Base-by-base conservation (phyloP, 2,888 invertebrate genomes). In the Eupithecia pulchellata region DNA sequence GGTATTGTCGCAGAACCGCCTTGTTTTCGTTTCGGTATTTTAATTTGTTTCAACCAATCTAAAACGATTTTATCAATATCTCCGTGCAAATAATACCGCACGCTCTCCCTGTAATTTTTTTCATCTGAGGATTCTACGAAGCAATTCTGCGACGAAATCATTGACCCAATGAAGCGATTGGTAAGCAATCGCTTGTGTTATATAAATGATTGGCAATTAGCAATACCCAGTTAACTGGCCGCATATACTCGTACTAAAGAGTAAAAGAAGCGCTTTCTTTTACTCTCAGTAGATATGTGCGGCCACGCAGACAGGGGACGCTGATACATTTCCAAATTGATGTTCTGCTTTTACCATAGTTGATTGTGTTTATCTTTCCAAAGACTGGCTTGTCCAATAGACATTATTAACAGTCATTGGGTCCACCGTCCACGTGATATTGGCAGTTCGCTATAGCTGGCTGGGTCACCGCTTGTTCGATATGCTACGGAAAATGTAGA, bases 381-480 rank as follows among this genome's bases (percentile, higher is more conserved):
- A 64, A 60, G 29, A 36, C 34, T 57, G 36, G 63, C 63, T 64
- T 63, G 20, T 34, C 58, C 64, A 63, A 67, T 67, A 61, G 39
- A 47, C 57, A 72, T 66, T 68, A 68, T 32, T 64, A 20, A 39
- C 62, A 66, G 70, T 57, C 62, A 63, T 42, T 63, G 70, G 65
- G 13, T 70, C 57, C 70, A 55, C 30, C 61, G 13, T 70, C 57
- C 70, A 55, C 30, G 32, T 70, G 70, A 58, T 63, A 66, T 63
- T 66, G 66, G 36, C 62, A 69, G 55, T 20, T 30, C 34, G 32
- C 42, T 52, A 17, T 13, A 34, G 14, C 58, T 30, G 25, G 58
- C 32, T 11, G 57, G 70, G 57, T 63, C 70, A 63, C 14, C 36
- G 65, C 69, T 30, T 27, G 52, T 32, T 36, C 36, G 30, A 55